Base-by-base conservation (phyloP, 2,797 vertebrate species). In the Catamblyrhynchus diadema region DNA sequence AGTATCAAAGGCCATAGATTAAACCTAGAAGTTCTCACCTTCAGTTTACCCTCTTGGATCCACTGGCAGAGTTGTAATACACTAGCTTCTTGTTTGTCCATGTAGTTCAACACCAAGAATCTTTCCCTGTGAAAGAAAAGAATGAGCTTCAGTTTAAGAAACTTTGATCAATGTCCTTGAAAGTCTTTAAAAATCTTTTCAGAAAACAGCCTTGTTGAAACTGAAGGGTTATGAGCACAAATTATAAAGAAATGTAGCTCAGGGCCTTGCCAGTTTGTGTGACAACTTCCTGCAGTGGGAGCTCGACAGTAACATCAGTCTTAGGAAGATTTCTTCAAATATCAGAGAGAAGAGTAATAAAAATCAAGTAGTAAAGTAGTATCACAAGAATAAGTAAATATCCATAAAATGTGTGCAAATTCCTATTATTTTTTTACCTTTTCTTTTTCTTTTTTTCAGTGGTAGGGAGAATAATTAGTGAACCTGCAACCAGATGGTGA, bases 101-200 rank as follows among this genome's bases (percentile, higher is more conserved):
- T 98, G 83, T 99, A 99, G 92, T 98, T 98, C 10, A 99, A 95
- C 62, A 99, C 98, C n/a, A 98, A 89, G 92, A 99, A 99, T 86
- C 99, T 98, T 90, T 99, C 99, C 92, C 99, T 98, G 83, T 39
- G 60, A 79, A 83, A 87, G 81, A 96, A 61, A 86, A 95, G 28
- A 95, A 77, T 11, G 33, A 66, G 61, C 47, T 90, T 79, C 80
- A 28, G 77, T 90, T 61, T 86, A 84, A 81, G 41, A 81, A 39
- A 60, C 5, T 3, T 17, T 39, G 47, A 35, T 66, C 53, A 79
- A 57, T 24, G 8, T 45, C 54, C 82, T 93, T 65, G 33, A 70
- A 82, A 94, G 87, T 45, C 24, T 45, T 93, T 57, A 44, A 48
- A 42, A 77, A 83, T 51, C 20, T 93, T 69, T 93, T 95, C 69